Percentiles rank a stretch among this genome's conserved stretches.
These are phyloP conservation scores for Siphamia tubifer DNA, from an alignment of 2,113 vertebrate genomes.

Conservation along the genomic window DNA sequence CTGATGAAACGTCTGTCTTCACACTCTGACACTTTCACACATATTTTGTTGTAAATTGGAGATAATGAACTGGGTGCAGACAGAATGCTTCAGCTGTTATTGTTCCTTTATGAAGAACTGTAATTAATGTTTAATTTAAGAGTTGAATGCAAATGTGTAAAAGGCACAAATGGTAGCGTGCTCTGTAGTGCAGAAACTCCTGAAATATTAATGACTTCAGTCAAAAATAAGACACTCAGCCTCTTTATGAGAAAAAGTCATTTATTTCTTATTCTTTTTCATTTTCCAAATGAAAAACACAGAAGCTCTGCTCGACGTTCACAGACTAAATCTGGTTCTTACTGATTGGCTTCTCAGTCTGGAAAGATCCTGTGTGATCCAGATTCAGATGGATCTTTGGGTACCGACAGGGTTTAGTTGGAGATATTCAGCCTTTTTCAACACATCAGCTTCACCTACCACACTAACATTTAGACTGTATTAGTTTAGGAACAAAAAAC, in stretches of 20 bases:
- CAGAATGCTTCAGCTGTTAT: constrained; percentile 56
- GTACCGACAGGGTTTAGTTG: not conserved
- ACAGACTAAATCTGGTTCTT: not conserved
- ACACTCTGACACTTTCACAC: constrained; percentile 53
- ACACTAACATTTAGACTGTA: too few relatives aligned
- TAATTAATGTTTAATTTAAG: constrained; percentile 75
- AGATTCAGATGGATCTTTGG: not conserved
- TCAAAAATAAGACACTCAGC: constrained; percentile 62
- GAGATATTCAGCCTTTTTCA: too few relatives aligned
- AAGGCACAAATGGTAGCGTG: constrained; percentile 63
- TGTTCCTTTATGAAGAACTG: constrained; percentile 62
- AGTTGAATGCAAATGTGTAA: constrained; percentile 56
- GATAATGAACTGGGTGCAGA: constrained; percentile 63
- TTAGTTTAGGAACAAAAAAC: too few relatives aligned
- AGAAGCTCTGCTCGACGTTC: not conserved
- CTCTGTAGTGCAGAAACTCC: constrained; percentile 46
- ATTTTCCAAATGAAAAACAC: constrained; percentile 28
- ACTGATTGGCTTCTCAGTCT: too few relatives aligned
- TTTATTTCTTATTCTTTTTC: constrained; percentile 56
- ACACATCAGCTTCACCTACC: too few relatives aligned
- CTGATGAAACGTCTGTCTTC: too few relatives aligned
- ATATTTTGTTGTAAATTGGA: constrained; percentile 68
- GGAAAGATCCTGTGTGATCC: too few relatives aligned
- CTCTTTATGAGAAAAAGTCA: constrained; percentile 31
- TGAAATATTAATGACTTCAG: constrained; percentile 73